These are phyloP conservation scores for Epinephelus lanceolatus DNA, from an alignment of 2,113 vertebrate species.

Conservation along the genomic window DNA sequence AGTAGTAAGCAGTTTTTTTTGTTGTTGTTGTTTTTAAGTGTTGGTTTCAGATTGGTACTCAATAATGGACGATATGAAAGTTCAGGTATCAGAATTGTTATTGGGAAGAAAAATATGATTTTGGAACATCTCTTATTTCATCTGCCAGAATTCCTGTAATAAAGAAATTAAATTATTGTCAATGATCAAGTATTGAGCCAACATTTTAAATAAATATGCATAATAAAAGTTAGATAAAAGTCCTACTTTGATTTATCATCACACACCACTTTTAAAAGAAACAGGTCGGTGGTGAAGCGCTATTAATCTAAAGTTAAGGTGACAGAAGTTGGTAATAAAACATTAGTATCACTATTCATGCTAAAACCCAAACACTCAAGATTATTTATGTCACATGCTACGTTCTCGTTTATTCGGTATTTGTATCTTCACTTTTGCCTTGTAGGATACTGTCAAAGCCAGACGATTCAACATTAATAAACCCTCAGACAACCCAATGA, in stretches of 20 bases:
- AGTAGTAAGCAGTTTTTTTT: no score
- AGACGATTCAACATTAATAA: constrained; percentile 60
- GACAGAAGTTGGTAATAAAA: not conserved
- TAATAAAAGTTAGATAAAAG: not conserved
- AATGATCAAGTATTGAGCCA: not conserved
- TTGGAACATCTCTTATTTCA: not conserved
- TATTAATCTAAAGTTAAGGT: not conserved
- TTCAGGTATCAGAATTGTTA: no score
- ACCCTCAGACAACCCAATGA: constrained; percentile 58
- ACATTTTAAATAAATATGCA: not conserved
- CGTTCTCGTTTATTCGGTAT: not conserved
- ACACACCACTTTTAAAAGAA: not conserved
- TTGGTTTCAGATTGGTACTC: no score
- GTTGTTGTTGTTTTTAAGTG: no score
- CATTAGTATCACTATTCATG: not conserved
- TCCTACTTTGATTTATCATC: not conserved
- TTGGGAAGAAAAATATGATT: no score
- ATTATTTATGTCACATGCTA: not conserved
- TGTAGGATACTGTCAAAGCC: constrained; percentile 38
- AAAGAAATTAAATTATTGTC: not conserved
- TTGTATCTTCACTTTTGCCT: constrained; percentile 21
- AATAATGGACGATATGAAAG: no score
- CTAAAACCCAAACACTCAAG: not conserved
- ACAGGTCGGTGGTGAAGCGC: not conserved
- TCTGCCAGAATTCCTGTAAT: not conserved